phyloP scores from a whole-genome alignment of 2,888 invertebrate species.

The Synergus itoensis region DNA sequence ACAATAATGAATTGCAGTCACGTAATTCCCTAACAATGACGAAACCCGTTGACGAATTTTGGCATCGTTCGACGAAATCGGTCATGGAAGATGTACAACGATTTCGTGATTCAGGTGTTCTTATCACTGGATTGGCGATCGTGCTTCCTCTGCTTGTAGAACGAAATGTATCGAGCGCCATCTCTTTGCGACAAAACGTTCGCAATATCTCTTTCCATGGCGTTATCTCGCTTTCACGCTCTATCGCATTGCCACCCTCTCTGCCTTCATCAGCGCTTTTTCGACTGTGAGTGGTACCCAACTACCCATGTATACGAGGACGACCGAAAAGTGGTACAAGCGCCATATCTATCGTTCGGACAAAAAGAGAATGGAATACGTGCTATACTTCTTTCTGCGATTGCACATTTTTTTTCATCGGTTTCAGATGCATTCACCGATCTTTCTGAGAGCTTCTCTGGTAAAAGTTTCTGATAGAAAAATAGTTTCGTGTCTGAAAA shows the following conservation, averaged over 20 bases:
- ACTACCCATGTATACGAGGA: conserved; percentile 15
- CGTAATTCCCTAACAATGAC: conserved; percentile 14
- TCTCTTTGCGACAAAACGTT: conserved; percentile 51
- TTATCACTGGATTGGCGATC: conserved; percentile 31
- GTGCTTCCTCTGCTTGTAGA: conserved; percentile 40
- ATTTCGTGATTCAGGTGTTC: conserved; percentile 37
- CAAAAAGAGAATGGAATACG: conserved; percentile 33
- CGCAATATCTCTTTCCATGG: conserved; percentile 52
- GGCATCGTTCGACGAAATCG: conserved; percentile 15
- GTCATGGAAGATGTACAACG: conserved; percentile 28
- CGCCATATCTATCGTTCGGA: conserved; percentile 24
- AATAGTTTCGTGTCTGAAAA: neutral
- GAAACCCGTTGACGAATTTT: conserved; percentile 29
- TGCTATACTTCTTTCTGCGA: conserved; percentile 32
- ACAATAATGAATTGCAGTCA: no score
- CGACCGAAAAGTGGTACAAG: conserved; percentile 33
- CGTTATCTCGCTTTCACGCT: conserved; percentile 68
- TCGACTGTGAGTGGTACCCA: conserved; percentile 21
- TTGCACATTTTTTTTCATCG: neutral
- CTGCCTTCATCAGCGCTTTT: conserved; percentile 41
- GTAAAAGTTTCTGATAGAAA: neutral
- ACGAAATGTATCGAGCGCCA: conserved; percentile 47
- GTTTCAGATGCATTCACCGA: conserved; percentile 1
- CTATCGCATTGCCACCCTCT: conserved; percentile 62
- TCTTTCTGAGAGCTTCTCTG: conserved; percentile 13